A percentile compares a stretch with the other conserved stretches of the same genome.
phyloP scores from a whole-genome alignment of 2,113 vertebrate genomes.

The Pluvialis apricaria region DNA sequence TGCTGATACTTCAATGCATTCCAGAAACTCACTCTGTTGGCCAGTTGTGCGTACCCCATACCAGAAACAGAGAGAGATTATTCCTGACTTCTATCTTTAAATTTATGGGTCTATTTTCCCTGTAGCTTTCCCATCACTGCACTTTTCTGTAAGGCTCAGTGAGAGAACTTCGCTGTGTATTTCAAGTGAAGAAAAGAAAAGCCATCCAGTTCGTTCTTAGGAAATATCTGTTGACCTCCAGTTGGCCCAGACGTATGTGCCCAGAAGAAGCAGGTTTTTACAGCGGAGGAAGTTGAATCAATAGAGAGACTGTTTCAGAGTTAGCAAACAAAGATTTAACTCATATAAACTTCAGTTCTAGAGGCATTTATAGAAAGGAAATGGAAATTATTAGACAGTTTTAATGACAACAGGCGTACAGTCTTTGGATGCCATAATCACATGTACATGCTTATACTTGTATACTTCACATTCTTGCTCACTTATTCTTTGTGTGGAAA shows the following conservation, averaged over 20 bases:
- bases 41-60: background rate
- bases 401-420: background rate
- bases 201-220: background rate
- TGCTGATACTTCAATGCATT: background rate
- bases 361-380: background rate
- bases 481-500: background rate
- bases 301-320: background rate
- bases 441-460: background rate
- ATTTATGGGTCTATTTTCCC: background rate
- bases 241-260: background rate
- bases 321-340: background rate
- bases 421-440: background rate
- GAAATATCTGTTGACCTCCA: background rate
- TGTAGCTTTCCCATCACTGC: background rate
- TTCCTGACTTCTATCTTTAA: background rate
- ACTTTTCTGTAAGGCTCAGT: background rate
- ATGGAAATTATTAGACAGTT: background rate
- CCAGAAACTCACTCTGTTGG: background rate
- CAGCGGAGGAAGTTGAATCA: background rate
- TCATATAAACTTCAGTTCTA: background rate
- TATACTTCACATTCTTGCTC: background rate
- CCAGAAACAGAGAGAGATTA: background rate
- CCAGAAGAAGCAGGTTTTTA: background rate
- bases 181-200: background rate
- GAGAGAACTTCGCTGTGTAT: background rate